These are phyloP conservation scores for Dascillus cervinus DNA, from an alignment of 2,888 invertebrate genomes.

Conservation along the genomic window DNA sequence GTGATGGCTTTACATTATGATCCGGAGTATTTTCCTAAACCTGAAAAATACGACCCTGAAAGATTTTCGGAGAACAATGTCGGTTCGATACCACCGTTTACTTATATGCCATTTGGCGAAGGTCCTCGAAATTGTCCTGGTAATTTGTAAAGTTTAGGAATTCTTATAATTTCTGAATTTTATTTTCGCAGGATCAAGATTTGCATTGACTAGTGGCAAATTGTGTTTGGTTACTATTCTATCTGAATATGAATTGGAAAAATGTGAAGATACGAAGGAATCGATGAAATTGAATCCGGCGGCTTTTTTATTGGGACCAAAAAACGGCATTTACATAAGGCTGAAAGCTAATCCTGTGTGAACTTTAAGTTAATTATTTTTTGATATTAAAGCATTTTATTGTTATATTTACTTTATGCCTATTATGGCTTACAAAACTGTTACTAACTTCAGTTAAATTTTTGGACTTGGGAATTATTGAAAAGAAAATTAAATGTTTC, in stretches of 20 bases:
- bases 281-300: constrained; percentile 17
- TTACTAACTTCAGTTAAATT: too few relatives aligned
- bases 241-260: constrained; percentile 17
- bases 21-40: constrained; percentile 28
- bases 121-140: too few relatives aligned
- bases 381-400: too few relatives aligned
- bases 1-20: constrained; percentile 28
- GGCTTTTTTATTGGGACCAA: constrained; percentile 17
- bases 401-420: too few relatives aligned
- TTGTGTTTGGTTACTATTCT: constrained; percentile 19
- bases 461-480: too few relatives aligned
- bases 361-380: too few relatives aligned
- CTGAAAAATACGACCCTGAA: constrained; percentile 27
- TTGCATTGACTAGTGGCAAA: constrained; percentile 20
- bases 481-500: too few relatives aligned
- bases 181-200: constrained; percentile 21
- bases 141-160: constrained; percentile 19
- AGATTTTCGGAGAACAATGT: constrained; percentile 23
- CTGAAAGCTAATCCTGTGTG: too few relatives aligned
- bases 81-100: constrained; percentile 17
- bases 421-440: too few relatives aligned
- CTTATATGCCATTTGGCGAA: constrained; percentile 28
- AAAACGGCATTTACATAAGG: too few relatives aligned
- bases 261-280: constrained; percentile 13
- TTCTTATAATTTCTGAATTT: too few relatives aligned